A percentile compares a stretch with the other conserved stretches of the same genome.
These are phyloP conservation scores for Eurytoma adleriae DNA, from an alignment of 2,888 invertebrate genomes.

Conservation along the genomic window DNA sequence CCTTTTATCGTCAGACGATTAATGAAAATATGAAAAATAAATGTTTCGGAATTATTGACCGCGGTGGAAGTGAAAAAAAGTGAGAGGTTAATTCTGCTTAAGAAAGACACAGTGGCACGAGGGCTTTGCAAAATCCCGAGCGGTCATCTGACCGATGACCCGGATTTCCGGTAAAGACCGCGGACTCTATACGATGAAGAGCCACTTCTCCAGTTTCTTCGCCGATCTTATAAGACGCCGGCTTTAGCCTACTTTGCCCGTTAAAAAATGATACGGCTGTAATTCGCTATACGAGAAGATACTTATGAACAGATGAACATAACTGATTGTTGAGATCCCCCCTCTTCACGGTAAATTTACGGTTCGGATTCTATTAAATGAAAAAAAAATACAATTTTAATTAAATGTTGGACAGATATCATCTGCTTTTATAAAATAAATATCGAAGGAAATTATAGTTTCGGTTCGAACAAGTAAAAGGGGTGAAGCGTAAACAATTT, in stretches of 20 bases:
- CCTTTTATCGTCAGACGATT: too few species aligned
- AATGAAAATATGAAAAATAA: too few species aligned
- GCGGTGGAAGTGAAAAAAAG: not conserved
- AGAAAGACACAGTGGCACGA: constrained; percentile 29
- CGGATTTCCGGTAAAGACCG: constrained; percentile 52
- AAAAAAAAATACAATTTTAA: too few species aligned
- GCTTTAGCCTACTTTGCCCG: constrained; percentile 25
- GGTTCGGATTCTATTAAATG: too few species aligned
- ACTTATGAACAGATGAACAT: too few species aligned
- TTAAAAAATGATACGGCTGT: constrained; percentile 28
- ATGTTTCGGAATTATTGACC: too few species aligned
- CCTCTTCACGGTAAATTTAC: too few species aligned
- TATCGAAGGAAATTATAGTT: not conserved
- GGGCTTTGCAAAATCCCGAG: constrained; percentile 43
- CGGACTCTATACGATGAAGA: not conserved
- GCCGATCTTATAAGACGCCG: constrained; percentile 24
- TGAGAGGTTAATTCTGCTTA: constrained; percentile 32
- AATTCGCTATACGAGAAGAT: not conserved
- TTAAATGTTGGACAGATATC: not conserved
- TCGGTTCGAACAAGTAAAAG: too few species aligned
- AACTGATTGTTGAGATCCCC: too few species aligned
- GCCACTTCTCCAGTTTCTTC: constrained; percentile 20
- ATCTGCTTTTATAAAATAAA: not conserved
- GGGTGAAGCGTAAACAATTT: too few species aligned
- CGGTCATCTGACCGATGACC: constrained; percentile 55